Conservation (phyloP, 2,888 invertebrate genomes). For the Stenoptilia bipunctidactyla region DNA sequence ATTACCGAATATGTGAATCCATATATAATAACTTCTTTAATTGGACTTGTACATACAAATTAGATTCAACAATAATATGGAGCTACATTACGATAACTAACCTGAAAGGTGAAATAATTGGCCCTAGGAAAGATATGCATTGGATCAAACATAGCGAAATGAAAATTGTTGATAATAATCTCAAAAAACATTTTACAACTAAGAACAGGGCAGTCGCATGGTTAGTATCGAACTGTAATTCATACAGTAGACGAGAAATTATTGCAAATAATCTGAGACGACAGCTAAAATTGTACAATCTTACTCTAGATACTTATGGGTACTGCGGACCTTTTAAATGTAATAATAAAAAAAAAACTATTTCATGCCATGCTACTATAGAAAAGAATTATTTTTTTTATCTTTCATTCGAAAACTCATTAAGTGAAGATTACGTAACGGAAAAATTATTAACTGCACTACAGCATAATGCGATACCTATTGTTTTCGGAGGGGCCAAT, state of each 20-base stretch:
- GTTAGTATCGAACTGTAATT: slow-evolving; percentile 25
- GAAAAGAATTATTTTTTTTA: no score
- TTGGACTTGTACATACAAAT: slow-evolving; percentile 26
- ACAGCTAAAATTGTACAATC: slow-evolving; percentile 14
- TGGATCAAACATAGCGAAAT: slow-evolving; percentile 17
- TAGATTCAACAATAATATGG: slow-evolving; percentile 23
- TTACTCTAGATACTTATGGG: slow-evolving; percentile 21
- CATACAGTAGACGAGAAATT: slow-evolving; percentile 15
- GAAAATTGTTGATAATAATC: slow-evolving; percentile 15
- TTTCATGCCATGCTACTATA: no score
- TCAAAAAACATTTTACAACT: slow-evolving; percentile 15
- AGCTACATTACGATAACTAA: slow-evolving; percentile 21
- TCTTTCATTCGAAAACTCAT: no score
- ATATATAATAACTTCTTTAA: slow-evolving; percentile 19
- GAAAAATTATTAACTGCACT: no score
- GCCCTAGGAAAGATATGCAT: slow-evolving; percentile 18
- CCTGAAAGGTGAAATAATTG: slow-evolving; percentile 14
- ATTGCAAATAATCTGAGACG: slow-evolving; percentile 15
- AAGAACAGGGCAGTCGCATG: slow-evolving; percentile 25
- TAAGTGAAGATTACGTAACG: no score
- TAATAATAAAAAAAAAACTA: no score
- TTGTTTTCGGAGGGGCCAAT: no score
- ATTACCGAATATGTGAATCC: slow-evolving; percentile 4
- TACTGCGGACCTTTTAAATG: no score
- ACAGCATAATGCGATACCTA: no score